A percentile compares a stretch with the other conserved stretches of the same genome.
Conservation (phyloP, 2,797 vertebrate species). For the Uromys caudimaculatus region DNA sequence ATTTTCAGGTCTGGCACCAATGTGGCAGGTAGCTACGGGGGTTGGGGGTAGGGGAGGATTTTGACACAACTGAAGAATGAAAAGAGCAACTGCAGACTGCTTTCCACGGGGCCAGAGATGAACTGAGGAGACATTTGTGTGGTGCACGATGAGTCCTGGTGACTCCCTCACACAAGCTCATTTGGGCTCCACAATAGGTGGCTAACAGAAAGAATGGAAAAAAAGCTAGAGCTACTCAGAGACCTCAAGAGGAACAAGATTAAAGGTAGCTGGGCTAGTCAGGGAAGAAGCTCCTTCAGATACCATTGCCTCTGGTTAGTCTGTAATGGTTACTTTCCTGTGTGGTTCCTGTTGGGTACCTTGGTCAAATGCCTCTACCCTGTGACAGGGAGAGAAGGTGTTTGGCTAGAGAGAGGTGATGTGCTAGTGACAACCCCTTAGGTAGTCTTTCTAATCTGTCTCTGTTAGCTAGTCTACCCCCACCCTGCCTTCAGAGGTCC, state of each 20-base stretch:
- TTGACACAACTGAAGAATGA: not conserved
- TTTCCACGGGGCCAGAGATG: not conserved
- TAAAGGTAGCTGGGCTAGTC: not conserved
- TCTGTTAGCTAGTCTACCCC: not conserved
- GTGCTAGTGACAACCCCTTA: not conserved
- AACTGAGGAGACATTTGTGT: not conserved
- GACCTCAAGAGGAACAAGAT: not conserved
- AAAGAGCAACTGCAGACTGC: not conserved
- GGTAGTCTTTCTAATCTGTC: not conserved
- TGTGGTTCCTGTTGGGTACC: not conserved
- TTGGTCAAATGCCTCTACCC: too few species aligned
- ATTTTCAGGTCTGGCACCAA: not conserved
- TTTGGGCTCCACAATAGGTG: not conserved
- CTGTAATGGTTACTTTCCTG: not conserved
- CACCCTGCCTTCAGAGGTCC: not conserved
- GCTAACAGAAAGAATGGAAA: not conserved
- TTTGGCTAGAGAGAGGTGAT: fast-evolving
- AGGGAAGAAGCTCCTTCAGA: fast-evolving
- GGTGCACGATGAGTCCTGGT: not conserved
- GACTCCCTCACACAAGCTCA: not conserved
- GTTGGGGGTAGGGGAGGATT: not conserved
- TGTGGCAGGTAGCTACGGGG: fast-evolving
- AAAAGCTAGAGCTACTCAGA: not conserved
- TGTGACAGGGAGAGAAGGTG: not conserved
- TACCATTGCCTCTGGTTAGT: not conserved